phyloP scores from a whole-genome alignment of 2,113 vertebrate genomes.

The Erythrolamprus reginae region DNA sequence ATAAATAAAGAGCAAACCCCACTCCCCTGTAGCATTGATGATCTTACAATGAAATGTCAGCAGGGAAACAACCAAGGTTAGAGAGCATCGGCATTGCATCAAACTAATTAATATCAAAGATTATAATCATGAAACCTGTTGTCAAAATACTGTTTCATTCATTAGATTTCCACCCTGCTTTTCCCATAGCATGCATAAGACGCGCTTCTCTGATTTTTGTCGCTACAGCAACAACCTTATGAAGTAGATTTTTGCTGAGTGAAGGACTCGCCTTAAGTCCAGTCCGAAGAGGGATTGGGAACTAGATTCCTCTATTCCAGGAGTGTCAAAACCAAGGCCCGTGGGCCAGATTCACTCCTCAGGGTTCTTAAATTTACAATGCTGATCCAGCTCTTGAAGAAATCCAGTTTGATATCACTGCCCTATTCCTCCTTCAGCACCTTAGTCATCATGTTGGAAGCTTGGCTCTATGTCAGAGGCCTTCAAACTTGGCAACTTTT shows the following conservation, averaged over 20 bases:
- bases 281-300: not conserved
- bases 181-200: not conserved
- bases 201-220: not conserved
- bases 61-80: not conserved
- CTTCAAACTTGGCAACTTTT: too few species aligned
- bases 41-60: not conserved
- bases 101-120: not conserved
- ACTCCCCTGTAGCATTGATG: too few species aligned
- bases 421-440: not conserved
- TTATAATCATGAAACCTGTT: not conserved
- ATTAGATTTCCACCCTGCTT: not conserved
- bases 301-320: not conserved
- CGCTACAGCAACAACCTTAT: not conserved
- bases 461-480: too few species aligned
- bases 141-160: not conserved
- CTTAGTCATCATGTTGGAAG: not conserved
- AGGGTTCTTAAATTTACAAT: too few species aligned
- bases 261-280: too few species aligned
- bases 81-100: not conserved
- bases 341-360: too few species aligned
- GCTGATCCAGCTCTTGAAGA: too few species aligned
- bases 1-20: too few species aligned
- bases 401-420: too few species aligned
- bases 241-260: too few species aligned
- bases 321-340: not conserved